These are phyloP conservation scores for Pteria penguin DNA, from an alignment of 2,888 invertebrate species.

Conservation along the genomic window DNA sequence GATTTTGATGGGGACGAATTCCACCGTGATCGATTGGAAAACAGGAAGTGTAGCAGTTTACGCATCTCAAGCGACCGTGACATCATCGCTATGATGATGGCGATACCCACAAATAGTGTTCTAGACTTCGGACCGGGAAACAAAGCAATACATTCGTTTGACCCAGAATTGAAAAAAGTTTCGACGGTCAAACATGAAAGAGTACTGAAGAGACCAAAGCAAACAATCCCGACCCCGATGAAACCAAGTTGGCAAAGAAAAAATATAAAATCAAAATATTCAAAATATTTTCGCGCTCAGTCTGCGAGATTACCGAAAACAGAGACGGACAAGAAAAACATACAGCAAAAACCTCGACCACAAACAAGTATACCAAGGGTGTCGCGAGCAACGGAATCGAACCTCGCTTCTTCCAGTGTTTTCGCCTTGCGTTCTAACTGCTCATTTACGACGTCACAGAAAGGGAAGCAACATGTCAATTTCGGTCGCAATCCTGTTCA, in stretches of 20 bases:
- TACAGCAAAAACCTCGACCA: background rate
- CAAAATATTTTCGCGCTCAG: slow-evolving; percentile 8
- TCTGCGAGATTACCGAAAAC: background rate
- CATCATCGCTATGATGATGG: background rate
- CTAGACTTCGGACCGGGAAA: slow-evolving; percentile 34
- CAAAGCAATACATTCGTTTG: slow-evolving; percentile 12
- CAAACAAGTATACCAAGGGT: background rate
- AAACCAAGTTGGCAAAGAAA: background rate
- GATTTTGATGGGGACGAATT: slow-evolving; percentile 51
- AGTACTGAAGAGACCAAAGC: background rate
- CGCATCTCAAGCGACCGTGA: background rate
- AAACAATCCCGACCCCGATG: background rate
- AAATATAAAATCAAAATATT: background rate
- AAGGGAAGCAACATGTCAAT: background rate
- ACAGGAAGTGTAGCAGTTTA: background rate
- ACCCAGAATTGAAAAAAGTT: background rate
- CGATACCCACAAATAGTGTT: slow-evolving; percentile 24
- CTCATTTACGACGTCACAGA: background rate
- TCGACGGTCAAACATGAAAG: background rate
- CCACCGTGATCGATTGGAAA: slow-evolving; percentile 28
- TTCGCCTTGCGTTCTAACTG: background rate
- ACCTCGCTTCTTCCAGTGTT: background rate
- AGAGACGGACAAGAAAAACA: background rate
- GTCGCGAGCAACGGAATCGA: background rate
- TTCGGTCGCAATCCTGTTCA: background rate